These are phyloP conservation scores for Sminthurinus aureus DNA, from an alignment of 2,888 invertebrate genomes.

Conservation along the genomic window DNA sequence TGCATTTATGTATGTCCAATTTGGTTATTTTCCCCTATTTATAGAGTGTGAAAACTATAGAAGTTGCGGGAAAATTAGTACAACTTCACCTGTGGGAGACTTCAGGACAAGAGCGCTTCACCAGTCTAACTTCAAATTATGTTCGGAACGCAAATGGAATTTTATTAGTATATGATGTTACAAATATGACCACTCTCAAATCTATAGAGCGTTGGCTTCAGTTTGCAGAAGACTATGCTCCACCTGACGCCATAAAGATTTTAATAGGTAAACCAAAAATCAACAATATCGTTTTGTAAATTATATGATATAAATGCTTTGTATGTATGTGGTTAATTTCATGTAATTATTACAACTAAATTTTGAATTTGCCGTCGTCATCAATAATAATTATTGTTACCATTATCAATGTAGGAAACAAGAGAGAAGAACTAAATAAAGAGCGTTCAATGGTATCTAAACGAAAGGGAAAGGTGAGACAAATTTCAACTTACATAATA, in stretches of 20 bases:
- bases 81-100: constrained; percentile 58
- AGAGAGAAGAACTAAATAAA: constrained; percentile 38
- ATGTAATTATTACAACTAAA: too few species aligned
- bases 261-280: constrained; percentile 58
- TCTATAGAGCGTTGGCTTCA: constrained; percentile 56
- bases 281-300: too few species aligned
- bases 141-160: constrained; percentile 57
- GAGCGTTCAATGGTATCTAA: constrained; percentile 46
- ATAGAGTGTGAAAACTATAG: constrained; percentile 53
- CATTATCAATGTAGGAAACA: too few species aligned
- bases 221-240: constrained; percentile 53
- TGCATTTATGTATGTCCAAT: too few species aligned
- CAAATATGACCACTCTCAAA: constrained; percentile 46
- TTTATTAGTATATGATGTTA: constrained; percentile 56
- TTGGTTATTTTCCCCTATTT: too few species aligned
- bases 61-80: constrained; percentile 55
- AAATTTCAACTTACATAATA: background rate
- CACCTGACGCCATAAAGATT: constrained; percentile 53
- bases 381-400: too few species aligned
- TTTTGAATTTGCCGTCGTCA: too few species aligned
- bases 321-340: too few species aligned
- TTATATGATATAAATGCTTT: too few species aligned
- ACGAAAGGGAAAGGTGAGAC: constrained; percentile 30
- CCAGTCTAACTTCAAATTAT: constrained; percentile 55
- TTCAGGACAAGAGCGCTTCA: constrained; percentile 55